These are phyloP conservation scores for Tricholauxania praeusta DNA, from an alignment of 2,888 invertebrate genomes.

Conservation along the genomic window DNA sequence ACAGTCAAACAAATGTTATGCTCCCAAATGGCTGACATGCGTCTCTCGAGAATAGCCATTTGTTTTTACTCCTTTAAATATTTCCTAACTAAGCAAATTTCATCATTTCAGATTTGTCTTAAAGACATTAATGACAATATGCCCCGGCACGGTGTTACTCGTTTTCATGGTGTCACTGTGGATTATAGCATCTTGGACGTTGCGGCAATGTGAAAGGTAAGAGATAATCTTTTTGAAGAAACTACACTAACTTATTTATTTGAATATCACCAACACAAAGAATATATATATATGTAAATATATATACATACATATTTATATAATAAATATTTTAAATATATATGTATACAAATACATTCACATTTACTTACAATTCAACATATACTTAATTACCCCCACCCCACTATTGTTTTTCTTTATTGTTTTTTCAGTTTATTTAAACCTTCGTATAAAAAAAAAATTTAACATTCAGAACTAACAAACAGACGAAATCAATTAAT, in stretches of 20 bases:
- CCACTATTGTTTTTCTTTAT: conserved; percentile 20
- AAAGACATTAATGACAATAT: conserved; percentile 99
- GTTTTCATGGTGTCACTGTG: conserved; percentile 99
- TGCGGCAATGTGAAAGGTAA: conserved; percentile 98
- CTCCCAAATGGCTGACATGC: no score
- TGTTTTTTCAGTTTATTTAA: conserved; percentile 43
- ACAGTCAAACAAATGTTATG: no score
- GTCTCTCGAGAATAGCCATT: no score
- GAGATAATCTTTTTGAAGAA: conserved; percentile 50
- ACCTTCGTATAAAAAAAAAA: no score
- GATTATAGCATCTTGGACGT: conserved; percentile 99
- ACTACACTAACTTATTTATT: conserved; percentile 41
- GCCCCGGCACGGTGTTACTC: conserved; percentile 96
- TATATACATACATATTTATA: conserved; percentile 17
- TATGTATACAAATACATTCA: conserved; percentile 3
- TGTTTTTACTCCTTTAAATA: no score
- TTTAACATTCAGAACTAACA: conserved; percentile 29
- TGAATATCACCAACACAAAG: conserved; percentile 34
- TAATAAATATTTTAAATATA: conserved; percentile 12
- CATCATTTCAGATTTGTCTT: conserved; percentile 78
- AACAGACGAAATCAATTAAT: conserved; percentile 5
- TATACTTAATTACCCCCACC: no score
- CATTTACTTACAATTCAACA: neutral
- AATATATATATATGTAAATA: conserved; percentile 38
- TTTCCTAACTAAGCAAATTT: neutral